Base-by-base conservation (phyloP, 2,888 invertebrate genomes). In the Furcula furcula region DNA sequence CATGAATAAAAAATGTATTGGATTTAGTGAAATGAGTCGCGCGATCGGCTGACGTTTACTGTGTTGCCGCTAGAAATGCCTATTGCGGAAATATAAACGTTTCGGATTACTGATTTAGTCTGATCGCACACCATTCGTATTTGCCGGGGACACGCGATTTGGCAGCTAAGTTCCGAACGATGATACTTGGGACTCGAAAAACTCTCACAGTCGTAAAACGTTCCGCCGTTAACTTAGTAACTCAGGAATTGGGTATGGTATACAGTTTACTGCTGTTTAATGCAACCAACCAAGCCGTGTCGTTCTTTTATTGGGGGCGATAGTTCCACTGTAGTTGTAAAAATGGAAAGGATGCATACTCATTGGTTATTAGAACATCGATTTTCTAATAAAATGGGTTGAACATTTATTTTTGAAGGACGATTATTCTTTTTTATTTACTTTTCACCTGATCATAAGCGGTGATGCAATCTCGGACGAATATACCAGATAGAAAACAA, bases 1-100 rank as follows among this genome's bases (percentile, higher is more conserved):
- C 86, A 87, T 88, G 87, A 87, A 88, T 88, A 87, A 87, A 87
- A 85, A 88, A 86, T 88, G 86, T 87, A 88, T 88, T 86, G 87
- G 86, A 85, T 88, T 87, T 86, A 83, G 85, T 79, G 69, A 69
- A 83, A 86, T 83, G 83, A 83, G 70, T 82, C 73, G 78, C 76
- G 78, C 77, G 73, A 74, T 73, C 65, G 74, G 57, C 52, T 55
- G 65, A 64, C 67, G 66, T 62, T 73, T 73, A 66, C 66, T 60
- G 69, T 64, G 72, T 65, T 74, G 70, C 66, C 65, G 58, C 65
- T 71, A 69, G 53, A 69, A 72, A 69, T 64, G 73, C 68, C 70
- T 74, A 76, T 77, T 65, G 73, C 69, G 76, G 76, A 76, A 74
- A 79, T 76, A 78, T 79, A 79, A 79, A 78, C 74, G 61, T 56